Base-by-base conservation (phyloP, 2,797 vertebrate species). In the Sebastes kiyomatsui region DNA sequence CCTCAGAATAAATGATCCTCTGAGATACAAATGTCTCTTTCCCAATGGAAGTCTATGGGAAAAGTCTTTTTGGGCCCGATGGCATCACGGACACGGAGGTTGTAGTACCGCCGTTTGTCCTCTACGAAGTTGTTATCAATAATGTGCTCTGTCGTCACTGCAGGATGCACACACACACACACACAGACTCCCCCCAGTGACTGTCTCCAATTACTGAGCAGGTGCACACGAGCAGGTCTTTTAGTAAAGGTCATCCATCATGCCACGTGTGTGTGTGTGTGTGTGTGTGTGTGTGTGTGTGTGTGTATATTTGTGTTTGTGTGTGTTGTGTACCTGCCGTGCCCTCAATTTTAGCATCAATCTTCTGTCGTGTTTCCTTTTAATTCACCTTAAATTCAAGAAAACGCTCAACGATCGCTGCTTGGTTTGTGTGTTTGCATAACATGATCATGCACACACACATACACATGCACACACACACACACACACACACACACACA, bases 151-250 rank as follows among this genome's bases (percentile, higher is more conserved):
- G 70, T 81, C 49, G 11, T 64, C 72, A 67, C 59, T 61, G 42
- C 71, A 56, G 55, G 52, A 71, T 23, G 54, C 71, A 38, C 71
- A 38, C 59, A 69, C 27, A 27, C 11, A 60, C 11, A 54, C 46
- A 75, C 38, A 25, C n/a, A 80, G 20, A 79, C 82, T 56, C 67
- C 81, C 77, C 58, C 11, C 67, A 77, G 87, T 70, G 85, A 87
- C 73, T 59, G 79, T 46, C 49, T 86, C 89, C 87, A 92, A 92
- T 93, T 93, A 91, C 75, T 60, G 84, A 78, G 76, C 61, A 83
- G 87, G 81, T 81, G 80, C 82, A 89, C 72, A 80, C 74, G 28
- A 76, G 76, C 74, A 80, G 82, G 69, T 78, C 85, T 80, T 86
- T 87, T 67, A 69, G 75, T 60, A 92, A 92, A 93, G 90, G 90